These are phyloP conservation scores for Lepidurus apus DNA, from an alignment of 1,140 invertebrate genomes.

Conservation along the genomic window DNA sequence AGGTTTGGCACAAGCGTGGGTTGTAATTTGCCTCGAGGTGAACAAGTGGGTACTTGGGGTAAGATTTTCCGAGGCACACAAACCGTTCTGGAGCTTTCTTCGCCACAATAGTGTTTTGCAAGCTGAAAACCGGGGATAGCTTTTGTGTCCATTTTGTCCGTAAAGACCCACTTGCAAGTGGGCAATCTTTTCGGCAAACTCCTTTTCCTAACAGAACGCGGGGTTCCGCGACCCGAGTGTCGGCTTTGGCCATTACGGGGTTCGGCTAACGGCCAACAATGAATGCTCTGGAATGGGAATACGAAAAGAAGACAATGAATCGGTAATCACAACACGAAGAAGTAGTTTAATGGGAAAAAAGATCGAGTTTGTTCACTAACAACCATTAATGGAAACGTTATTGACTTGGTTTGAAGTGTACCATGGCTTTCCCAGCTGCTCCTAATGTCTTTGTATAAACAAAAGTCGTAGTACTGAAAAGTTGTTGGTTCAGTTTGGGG, in stretches of 20 bases:
- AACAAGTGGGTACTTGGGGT: neutral
- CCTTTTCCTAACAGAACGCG: neutral
- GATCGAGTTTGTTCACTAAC: neutral
- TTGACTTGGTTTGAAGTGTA: neutral
- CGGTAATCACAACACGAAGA: neutral
- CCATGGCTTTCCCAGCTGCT: neutral
- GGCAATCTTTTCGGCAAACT: constrained; percentile 2
- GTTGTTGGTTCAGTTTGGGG: neutral
- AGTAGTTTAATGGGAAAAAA: neutral
- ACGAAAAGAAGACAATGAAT: neutral
- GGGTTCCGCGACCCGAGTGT: constrained; percentile 1
- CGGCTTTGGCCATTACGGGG: constrained; percentile 1
- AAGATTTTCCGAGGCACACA: neutral
- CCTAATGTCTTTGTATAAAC: neutral
- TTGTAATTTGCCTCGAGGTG: neutral
- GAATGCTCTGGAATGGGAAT: neutral
- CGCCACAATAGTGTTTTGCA: neutral
- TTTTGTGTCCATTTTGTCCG: neutral
- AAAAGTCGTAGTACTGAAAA: neutral
- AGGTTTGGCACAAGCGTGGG: neutral
- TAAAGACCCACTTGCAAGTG: neutral
- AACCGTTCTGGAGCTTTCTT: neutral
- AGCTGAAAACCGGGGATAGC: neutral
- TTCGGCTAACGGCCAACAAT: neutral
- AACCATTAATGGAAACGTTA: neutral